These are phyloP conservation scores for Phoxinus phoxinus DNA, from an alignment of 2,113 vertebrate species.

Conservation along the genomic window DNA sequence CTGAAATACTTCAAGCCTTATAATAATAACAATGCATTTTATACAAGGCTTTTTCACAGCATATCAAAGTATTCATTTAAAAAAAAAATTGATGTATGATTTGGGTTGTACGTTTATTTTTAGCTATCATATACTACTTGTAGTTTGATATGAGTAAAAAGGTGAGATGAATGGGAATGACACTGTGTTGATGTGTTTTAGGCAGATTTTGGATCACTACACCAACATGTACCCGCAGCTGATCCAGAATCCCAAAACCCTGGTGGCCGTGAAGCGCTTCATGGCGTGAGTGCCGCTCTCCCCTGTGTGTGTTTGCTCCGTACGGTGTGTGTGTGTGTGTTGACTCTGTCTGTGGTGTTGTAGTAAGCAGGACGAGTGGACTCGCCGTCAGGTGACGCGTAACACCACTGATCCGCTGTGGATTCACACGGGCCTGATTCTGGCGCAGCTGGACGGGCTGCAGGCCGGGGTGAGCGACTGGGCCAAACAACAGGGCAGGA, in stretches of 20 bases:
- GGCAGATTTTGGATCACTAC: constrained; percentile 87
- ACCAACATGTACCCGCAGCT: constrained; percentile 88
- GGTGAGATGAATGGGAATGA: background rate
- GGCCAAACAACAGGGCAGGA: constrained; percentile 74
- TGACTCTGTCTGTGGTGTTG: constrained; percentile 15
- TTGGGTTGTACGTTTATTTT: background rate
- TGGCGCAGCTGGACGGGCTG: constrained; percentile 87
- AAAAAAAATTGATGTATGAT: background rate
- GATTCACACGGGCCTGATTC: constrained; percentile 84
- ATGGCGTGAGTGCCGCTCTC: constrained; percentile 74
- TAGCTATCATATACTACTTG: background rate
- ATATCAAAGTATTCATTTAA: no score
- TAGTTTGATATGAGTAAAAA: background rate
- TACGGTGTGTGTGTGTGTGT: background rate
- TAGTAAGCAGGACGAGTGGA: constrained; percentile 87
- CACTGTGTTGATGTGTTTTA: constrained; percentile 63
- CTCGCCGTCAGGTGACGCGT: constrained; percentile 80
- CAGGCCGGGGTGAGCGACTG: constrained; percentile 82
- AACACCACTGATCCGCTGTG: constrained; percentile 81
- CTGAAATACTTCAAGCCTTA: background rate
- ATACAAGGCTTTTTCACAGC: no score
- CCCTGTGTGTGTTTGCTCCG: background rate
- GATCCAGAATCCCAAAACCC: constrained; percentile 71
- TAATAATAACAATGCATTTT: no score
- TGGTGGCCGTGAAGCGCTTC: constrained; percentile 78